These are phyloP conservation scores for Capromys pilorides DNA, from an alignment of 2,797 vertebrate species.

Conservation along the genomic window DNA sequence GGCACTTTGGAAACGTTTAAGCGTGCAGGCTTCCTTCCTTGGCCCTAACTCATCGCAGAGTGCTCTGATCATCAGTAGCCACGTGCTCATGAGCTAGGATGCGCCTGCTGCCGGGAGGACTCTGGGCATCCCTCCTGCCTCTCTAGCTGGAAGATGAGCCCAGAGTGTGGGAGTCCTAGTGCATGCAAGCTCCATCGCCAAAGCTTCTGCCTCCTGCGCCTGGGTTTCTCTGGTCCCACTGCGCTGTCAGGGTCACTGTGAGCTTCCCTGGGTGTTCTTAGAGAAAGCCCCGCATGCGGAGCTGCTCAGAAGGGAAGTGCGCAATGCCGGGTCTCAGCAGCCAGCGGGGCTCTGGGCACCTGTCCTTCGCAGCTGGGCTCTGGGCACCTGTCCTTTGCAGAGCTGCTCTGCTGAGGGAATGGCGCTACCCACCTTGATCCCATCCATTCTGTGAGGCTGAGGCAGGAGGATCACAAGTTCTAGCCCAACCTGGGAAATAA, in stretches of 20 bases:
- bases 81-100: background rate
- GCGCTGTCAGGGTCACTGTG: background rate
- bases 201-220: background rate
- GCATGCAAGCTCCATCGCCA: background rate
- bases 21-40: background rate
- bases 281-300: background rate
- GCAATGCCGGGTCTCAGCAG: too few species aligned
- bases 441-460: background rate
- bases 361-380: background rate
- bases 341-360: background rate
- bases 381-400: background rate
- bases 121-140: fast-evolving
- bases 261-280: background rate
- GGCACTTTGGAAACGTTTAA: background rate
- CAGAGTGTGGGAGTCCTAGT: background rate
- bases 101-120: background rate
- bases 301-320: background rate
- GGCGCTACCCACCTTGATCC: background rate
- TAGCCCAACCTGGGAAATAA: background rate
- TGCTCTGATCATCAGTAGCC: fast-evolving
- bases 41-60: background rate
- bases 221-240: background rate
- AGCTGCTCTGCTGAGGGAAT: background rate
- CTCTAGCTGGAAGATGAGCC: background rate
- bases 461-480: background rate